Percentiles rank a stretch among this genome's conserved stretches.
These are phyloP conservation scores for Wasmannia auropunctata DNA, from an alignment of 1,140 invertebrate species.

Conservation along the genomic window DNA sequence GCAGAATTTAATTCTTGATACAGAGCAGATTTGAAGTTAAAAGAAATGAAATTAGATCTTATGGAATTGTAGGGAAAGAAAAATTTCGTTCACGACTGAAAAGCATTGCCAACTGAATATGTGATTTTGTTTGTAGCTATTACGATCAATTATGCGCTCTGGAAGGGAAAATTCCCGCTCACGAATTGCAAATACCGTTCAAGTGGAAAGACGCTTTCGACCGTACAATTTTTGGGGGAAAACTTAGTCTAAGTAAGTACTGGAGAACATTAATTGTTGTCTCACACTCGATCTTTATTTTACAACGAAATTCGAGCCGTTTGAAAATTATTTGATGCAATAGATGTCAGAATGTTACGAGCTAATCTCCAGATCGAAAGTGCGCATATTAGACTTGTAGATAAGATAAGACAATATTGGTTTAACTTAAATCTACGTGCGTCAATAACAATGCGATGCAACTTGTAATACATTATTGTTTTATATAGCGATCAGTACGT, in stretches of 20 bases:
- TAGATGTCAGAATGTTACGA: background rate
- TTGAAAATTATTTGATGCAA: background rate
- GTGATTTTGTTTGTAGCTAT: slow-evolving; percentile 23
- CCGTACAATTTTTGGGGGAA: slow-evolving; percentile 96
- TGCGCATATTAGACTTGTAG: background rate
- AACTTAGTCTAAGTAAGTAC: slow-evolving; percentile 95
- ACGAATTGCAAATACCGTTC: slow-evolving; percentile 96
- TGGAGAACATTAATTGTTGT: background rate
- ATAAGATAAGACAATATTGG: slow-evolving; percentile 13
- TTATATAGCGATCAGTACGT: slow-evolving; percentile 91
- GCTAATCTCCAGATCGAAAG: background rate
- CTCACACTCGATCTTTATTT: background rate
- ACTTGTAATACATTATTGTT: slow-evolving; percentile 54
- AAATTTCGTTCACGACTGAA: background rate
- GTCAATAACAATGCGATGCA: slow-evolving; percentile 27
- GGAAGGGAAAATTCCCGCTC: slow-evolving; percentile 96
- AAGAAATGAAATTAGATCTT: background rate
- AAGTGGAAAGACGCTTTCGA: slow-evolving; percentile 99
- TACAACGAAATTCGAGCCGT: background rate
- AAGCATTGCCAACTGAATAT: background rate
- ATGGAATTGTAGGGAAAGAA: background rate
- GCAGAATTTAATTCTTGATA: background rate
- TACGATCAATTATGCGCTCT: slow-evolving; percentile 92
- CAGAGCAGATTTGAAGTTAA: background rate
- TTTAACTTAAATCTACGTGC: slow-evolving; percentile 11